A percentile compares a stretch with the other conserved stretches of the same genome.
phyloP scores from a whole-genome alignment of 53 echinoderm and acorn worm species.

The Crossaster papposus region DNA sequence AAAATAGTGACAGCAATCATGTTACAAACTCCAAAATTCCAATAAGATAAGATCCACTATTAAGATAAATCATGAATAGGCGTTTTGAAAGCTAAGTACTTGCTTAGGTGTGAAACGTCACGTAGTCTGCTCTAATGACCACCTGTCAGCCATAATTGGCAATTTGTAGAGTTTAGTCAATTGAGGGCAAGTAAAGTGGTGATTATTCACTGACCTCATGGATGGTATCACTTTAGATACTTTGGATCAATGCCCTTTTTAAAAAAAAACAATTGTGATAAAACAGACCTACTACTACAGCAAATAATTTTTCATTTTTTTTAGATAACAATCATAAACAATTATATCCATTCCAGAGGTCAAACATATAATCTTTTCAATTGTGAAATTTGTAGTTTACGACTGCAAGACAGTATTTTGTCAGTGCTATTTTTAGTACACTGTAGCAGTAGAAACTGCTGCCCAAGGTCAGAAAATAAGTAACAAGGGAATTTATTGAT shows the following conservation, averaged over 20 bases:
- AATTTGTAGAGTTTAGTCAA: background rate
- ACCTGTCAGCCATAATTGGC: background rate
- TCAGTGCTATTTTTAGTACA: too few relatives aligned
- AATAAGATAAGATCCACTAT: background rate
- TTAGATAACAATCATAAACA: background rate
- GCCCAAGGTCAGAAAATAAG: background rate
- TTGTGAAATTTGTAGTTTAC: constrained; percentile 4
- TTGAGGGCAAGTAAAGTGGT: background rate
- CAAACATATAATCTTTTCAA: background rate
- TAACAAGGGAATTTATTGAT: too few relatives aligned
- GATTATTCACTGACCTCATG: background rate
- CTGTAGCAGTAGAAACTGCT: too few relatives aligned
- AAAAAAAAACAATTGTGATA: background rate
- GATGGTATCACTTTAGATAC: background rate
- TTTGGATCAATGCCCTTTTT: background rate
- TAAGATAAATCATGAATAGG: background rate
- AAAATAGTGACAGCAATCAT: background rate
- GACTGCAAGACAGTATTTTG: background rate
- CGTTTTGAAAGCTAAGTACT: background rate
- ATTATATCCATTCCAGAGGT: background rate
- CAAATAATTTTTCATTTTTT: background rate
- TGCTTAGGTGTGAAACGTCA: background rate
- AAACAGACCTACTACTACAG: background rate
- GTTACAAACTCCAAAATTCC: constrained; percentile 33
- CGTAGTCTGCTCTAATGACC: background rate